A percentile compares a stretch with the other conserved stretches of the same genome.
These are phyloP conservation scores for Callopanchax toddi DNA, from an alignment of 2,113 vertebrate species.

Conservation along the genomic window DNA sequence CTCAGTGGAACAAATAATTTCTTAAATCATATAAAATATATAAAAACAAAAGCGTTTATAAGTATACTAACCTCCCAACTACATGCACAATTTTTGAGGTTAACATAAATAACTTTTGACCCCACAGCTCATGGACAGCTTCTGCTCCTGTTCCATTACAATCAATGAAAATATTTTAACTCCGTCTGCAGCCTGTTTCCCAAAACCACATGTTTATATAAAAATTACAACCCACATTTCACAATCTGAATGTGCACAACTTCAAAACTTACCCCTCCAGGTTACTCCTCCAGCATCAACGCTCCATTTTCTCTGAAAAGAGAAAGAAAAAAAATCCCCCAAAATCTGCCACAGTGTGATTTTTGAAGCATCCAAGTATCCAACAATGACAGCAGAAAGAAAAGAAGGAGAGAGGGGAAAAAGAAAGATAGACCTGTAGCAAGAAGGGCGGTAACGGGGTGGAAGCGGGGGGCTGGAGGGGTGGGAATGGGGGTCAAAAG, in stretches of 20 bases:
- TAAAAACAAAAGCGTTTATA: no score
- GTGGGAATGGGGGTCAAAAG: constrained; percentile 41
- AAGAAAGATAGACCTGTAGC: constrained; percentile 29
- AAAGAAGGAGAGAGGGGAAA: neutral
- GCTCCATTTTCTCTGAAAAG: constrained; percentile 44
- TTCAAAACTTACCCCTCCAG: constrained; percentile 68
- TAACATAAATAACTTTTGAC: constrained; percentile 52
- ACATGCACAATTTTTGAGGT: neutral
- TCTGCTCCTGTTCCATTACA: constrained; percentile 15
- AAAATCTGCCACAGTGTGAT: constrained; percentile 37
- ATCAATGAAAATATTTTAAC: constrained; percentile 23
- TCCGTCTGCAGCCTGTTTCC: constrained; percentile 16
- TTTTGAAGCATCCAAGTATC: constrained; percentile 33
- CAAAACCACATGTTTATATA: constrained; percentile 6
- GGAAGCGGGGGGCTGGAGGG: neutral
- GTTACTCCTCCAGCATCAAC: constrained; percentile 50
- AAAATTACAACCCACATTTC: constrained; percentile 8
- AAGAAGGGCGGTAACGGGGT: constrained; percentile 9
- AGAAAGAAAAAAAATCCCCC: constrained; percentile 7
- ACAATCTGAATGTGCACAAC: constrained; percentile 38
- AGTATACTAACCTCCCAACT: neutral
- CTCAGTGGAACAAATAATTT: neutral
- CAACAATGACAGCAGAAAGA: constrained; percentile 45
- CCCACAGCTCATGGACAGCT: constrained; percentile 40
- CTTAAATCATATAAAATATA: neutral